Conservation (phyloP, 2,888 invertebrate genomes). For the Patella pellucida region DNA sequence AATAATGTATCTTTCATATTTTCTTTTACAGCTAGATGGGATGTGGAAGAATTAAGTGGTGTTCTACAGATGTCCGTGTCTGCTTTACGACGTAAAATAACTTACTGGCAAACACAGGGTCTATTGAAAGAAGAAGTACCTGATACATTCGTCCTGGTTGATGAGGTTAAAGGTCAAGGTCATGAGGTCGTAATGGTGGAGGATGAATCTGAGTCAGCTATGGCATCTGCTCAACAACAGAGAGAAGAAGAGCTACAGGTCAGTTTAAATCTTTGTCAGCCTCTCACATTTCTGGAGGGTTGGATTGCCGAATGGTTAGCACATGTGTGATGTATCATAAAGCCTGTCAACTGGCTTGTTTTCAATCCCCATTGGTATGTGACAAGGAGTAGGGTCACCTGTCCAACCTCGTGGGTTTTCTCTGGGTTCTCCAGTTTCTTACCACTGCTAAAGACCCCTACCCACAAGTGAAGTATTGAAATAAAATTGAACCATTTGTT, state of each 20-base stretch:
- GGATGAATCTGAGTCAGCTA: slow-evolving; percentile 88
- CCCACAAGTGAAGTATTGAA: no score
- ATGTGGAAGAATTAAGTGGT: slow-evolving; percentile 86
- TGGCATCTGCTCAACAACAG: slow-evolving; percentile 95
- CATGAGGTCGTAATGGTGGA: slow-evolving; percentile 72
- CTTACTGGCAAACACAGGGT: slow-evolving; percentile 95
- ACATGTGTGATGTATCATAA: neutral
- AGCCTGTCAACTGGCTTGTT: no score
- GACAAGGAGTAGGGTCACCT: no score
- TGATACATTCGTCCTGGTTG: slow-evolving; percentile 78
- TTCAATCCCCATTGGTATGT: no score
- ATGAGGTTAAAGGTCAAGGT: slow-evolving; percentile 66
- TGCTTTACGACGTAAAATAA: slow-evolving; percentile 86
- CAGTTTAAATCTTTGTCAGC: neutral
- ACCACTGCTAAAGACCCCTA: no score
- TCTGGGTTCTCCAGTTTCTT: no score
- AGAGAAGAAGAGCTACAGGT: slow-evolving; percentile 91
- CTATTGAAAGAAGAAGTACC: slow-evolving; percentile 82
- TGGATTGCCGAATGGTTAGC: neutral
- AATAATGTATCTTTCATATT: neutral
- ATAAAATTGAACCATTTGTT: no score
- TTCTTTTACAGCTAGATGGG: slow-evolving; percentile 80
- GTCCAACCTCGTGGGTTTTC: no score
- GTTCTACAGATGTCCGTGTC: slow-evolving; percentile 84
- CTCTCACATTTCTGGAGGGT: no score